Base-by-base conservation (phyloP, 2,797 vertebrate genomes). In the Sebastes nivosus region DNA sequence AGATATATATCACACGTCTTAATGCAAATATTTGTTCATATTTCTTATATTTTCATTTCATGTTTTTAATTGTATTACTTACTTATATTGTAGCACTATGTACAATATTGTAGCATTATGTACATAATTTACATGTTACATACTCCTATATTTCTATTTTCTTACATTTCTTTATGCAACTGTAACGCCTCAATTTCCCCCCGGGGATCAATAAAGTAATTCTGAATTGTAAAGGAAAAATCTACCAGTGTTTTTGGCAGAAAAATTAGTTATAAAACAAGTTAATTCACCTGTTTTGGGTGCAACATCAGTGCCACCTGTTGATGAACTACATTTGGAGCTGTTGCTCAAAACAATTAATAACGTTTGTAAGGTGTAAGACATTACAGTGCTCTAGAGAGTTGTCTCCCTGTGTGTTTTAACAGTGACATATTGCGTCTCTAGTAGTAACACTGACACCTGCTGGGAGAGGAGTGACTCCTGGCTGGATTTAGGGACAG, bases 381-480 rank as follows among this genome's bases (percentile, higher is more conserved):
- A 64, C n/a, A 54, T 66, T 11, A 57, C 42, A 32, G n/a, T 32
- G 36, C 38, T 69, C 27, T 25, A 65, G 66, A 78, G 20, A 83
- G 30, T 55, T 36, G 13, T 74, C 20, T 29, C 59, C 34, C 67
- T 69, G 83, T 55, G 60, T 87, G 76, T 85, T 81, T 79, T 30
- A 78, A 75, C 77, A 18, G 69, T 64, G 74, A 82, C 59, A 80
- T 70, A 67, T 80, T 80, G 80, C 82, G 67, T 83, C 78, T 67
- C 32, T 74, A 93, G 91, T 71, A 92, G 91, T 93, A 94, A 95
- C 89, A 95, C 94, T 95, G 94, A 95, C 94, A 95, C 94, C 95
- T 96, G 92, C 94, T 95, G 95, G 94, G 94, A 93, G 87, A 91
- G 34, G 46, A 89, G 85, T 55, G 83, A 89, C 83, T 91, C 83